Evolutionary conservation across 2,797 vertebrate species (phyloP).

Genomic region (Hemibagrus guttatus): DNA sequence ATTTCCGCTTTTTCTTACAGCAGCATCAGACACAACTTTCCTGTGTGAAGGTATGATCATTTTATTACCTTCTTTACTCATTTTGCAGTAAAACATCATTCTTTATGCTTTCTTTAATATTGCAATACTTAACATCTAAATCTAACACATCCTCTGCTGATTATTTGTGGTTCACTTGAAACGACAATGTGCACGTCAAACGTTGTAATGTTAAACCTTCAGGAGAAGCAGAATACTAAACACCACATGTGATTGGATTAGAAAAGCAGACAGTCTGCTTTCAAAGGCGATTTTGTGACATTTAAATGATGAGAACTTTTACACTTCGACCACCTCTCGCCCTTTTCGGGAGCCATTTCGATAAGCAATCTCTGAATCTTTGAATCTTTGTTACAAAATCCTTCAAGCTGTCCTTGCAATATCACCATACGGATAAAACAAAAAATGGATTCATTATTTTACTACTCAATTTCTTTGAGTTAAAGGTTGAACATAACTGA

Average conservation of each 20-base stretch:
- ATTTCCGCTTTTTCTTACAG: slow-evolving; percentile 48
- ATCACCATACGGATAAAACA: slow-evolving; percentile 22
- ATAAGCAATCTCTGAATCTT: slow-evolving; percentile 19
- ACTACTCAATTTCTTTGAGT: neutral
- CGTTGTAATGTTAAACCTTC: neutral
- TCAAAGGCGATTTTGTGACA: slow-evolving; percentile 23
- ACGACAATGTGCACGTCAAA: neutral
- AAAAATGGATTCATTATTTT: slow-evolving; percentile 28
- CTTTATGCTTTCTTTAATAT: slow-evolving; percentile 9
- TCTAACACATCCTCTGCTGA: neutral
- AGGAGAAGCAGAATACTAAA: neutral
- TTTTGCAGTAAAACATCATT: neutral
- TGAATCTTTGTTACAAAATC: slow-evolving; percentile 35
- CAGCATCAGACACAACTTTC: slow-evolving; percentile 31
- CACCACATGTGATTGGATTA: neutral
- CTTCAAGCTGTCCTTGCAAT: slow-evolving; percentile 23
- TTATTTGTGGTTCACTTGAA: neutral
- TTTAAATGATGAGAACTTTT: slow-evolving; percentile 19
- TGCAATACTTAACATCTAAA: neutral
- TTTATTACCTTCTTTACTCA: neutral
- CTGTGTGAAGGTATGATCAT: slow-evolving; percentile 22
- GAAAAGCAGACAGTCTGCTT: slow-evolving; percentile 11
- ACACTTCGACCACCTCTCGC: neutral
- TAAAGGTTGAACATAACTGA: slow-evolving; percentile 19
- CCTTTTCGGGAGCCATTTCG: neutral